phyloP scores from a whole-genome alignment of 2,797 vertebrate species.

The Acanthiza pusilla region DNA sequence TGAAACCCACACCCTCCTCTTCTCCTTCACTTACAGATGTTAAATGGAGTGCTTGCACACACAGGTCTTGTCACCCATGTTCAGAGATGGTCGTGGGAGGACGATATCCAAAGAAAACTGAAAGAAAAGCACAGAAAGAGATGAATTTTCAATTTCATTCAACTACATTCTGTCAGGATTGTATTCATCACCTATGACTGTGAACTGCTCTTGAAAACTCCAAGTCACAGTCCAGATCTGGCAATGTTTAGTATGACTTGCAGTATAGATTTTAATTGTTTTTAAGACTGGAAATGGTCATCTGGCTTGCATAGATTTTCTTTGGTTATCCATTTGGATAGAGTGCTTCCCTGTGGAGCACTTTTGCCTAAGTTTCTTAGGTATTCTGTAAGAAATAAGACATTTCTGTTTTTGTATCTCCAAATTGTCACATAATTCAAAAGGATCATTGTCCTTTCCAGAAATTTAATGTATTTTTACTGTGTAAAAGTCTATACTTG shows the following conservation, averaged over 20 bases:
- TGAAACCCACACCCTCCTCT: background rate
- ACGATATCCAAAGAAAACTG: background rate
- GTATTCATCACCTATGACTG: background rate
- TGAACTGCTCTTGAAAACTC: background rate
- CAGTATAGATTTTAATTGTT: background rate
- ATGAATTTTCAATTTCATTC: background rate
- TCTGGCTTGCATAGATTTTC: background rate
- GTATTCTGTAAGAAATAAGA: background rate
- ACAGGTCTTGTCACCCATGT: fast-evolving
- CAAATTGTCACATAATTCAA: background rate
- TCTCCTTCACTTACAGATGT: background rate
- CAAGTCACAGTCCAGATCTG: background rate
- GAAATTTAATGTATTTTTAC: background rate
- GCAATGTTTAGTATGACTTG: background rate
- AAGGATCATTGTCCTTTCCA: background rate
- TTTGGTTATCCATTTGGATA: background rate
- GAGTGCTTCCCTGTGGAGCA: background rate
- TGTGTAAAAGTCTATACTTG: background rate
- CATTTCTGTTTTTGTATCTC: background rate
- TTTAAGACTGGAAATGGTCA: background rate
- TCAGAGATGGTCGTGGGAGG: background rate
- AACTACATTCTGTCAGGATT: background rate
- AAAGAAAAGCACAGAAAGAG: background rate
- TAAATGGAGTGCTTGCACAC: background rate
- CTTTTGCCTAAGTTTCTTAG: background rate